Evolutionary conservation across 2,888 invertebrate genomes (phyloP).

Genomic region (Spodoptera picta): DNA sequence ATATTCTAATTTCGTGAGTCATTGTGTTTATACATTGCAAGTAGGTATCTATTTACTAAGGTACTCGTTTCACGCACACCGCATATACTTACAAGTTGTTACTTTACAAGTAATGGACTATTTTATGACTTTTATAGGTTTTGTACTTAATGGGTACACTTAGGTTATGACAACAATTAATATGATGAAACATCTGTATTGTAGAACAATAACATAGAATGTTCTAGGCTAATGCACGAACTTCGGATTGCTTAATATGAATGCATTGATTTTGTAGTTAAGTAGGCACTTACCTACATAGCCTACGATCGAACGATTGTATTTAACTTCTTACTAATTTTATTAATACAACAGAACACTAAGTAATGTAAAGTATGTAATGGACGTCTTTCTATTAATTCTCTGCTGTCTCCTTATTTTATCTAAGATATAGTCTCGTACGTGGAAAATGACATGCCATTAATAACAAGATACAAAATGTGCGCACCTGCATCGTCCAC

Average conservation of each 20-base stretch:
- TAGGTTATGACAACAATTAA: conserved; percentile 8
- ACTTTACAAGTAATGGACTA: conserved; percentile 10
- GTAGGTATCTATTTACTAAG: conserved; percentile 29
- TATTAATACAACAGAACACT: neutral
- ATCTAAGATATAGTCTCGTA: conserved; percentile 48
- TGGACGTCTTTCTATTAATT: conserved; percentile 22
- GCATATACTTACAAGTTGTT: conserved; percentile 6
- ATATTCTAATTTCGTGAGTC: conserved; percentile 67
- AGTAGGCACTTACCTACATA: no score
- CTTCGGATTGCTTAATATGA: no score
- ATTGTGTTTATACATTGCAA: conserved; percentile 51
- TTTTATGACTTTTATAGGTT: conserved; percentile 9
- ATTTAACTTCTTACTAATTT: neutral
- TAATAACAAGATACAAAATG: conserved; percentile 62
- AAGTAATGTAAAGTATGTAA: neutral
- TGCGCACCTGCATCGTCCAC: conserved; percentile 63
- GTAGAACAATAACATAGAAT: no score
- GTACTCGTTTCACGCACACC: conserved; percentile 58
- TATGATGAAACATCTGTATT: neutral
- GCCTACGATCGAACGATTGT: no score
- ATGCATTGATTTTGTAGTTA: no score
- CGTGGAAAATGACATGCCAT: conserved; percentile 58
- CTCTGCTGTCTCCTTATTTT: conserved; percentile 44
- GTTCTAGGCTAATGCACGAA: no score
- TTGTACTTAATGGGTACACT: conserved; percentile 12